Conservation (phyloP, 2,888 invertebrate species). For the Chironomus riparius region DNA sequence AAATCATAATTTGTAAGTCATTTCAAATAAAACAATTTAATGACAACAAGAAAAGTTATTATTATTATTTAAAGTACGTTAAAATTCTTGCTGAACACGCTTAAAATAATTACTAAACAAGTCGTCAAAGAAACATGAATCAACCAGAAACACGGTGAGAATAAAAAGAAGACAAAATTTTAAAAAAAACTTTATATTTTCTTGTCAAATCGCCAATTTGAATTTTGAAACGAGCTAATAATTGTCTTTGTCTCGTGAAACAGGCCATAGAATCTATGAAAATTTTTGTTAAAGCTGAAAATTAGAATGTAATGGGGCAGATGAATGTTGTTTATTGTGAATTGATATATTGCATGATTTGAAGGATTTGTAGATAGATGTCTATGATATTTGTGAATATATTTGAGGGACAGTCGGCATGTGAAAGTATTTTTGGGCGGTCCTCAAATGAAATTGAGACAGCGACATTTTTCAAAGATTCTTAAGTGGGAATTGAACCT, state of each 20-base stretch:
- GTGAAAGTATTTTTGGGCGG: too few species aligned
- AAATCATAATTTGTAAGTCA: too few species aligned
- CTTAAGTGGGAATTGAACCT: too few species aligned
- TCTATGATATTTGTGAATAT: background rate
- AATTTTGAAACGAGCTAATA: conserved; percentile 18
- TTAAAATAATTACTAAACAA: background rate
- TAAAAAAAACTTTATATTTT: background rate
- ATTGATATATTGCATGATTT: background rate
- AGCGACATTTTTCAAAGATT: too few species aligned
- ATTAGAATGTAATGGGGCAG: background rate
- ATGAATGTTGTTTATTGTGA: background rate
- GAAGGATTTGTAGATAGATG: too few species aligned
- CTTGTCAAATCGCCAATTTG: conserved; percentile 25
- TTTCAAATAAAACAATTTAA: background rate
- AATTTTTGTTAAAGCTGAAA: background rate
- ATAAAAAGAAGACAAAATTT: background rate
- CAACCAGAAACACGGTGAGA: too few species aligned
- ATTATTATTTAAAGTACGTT: too few species aligned
- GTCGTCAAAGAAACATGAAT: background rate
- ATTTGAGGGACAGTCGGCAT: background rate
- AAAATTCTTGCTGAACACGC: background rate
- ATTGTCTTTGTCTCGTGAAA: conserved; percentile 5
- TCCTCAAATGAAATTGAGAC: background rate
- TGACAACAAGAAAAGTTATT: background rate
- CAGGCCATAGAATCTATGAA: background rate